Percentiles rank a stretch among this genome's conserved stretches.
Evolutionary conservation across 2,888 invertebrate species (phyloP).

Genomic region (Diplolepis rosae): DNA sequence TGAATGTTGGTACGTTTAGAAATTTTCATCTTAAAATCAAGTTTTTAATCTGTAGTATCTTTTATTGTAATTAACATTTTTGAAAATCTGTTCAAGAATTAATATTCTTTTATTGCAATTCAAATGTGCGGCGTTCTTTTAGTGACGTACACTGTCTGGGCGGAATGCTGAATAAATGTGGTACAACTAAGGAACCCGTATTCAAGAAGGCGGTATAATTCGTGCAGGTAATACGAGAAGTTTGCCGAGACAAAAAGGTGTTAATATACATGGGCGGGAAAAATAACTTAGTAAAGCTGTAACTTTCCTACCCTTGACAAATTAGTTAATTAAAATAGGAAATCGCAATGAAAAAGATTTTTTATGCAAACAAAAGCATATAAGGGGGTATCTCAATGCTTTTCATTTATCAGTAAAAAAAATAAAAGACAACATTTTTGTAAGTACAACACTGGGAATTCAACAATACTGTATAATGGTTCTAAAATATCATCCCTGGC

Average conservation of each 20-base stretch:
- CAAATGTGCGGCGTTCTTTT: constrained; percentile 21
- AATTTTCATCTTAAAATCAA: too few relatives aligned
- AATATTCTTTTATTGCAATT: constrained; percentile 20
- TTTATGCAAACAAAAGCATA: too few relatives aligned
- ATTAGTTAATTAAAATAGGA: not conserved
- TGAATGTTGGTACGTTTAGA: too few relatives aligned
- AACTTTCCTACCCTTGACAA: not conserved
- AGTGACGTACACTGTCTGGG: constrained; percentile 22
- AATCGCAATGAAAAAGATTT: too few relatives aligned
- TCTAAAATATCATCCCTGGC: too few relatives aligned
- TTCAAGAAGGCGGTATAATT: constrained; percentile 29
- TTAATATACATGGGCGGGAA: constrained; percentile 26
- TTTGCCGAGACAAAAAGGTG: constrained; percentile 25
- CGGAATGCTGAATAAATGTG: constrained; percentile 25
- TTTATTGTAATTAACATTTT: not conserved
- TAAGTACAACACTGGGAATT: too few relatives aligned
- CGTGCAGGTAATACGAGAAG: constrained; percentile 25
- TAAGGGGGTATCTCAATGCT: too few relatives aligned
- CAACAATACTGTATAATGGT: too few relatives aligned
- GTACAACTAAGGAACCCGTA: constrained; percentile 21
- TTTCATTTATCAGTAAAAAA: too few relatives aligned
- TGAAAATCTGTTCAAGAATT: not conserved
- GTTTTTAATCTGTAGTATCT: not conserved
- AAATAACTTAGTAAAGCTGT: constrained; percentile 13
- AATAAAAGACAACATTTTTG: too few relatives aligned